Evolutionary conservation across 2,113 vertebrate genomes (phyloP).

Genomic region (Rhadina sibilatrix): DNA sequence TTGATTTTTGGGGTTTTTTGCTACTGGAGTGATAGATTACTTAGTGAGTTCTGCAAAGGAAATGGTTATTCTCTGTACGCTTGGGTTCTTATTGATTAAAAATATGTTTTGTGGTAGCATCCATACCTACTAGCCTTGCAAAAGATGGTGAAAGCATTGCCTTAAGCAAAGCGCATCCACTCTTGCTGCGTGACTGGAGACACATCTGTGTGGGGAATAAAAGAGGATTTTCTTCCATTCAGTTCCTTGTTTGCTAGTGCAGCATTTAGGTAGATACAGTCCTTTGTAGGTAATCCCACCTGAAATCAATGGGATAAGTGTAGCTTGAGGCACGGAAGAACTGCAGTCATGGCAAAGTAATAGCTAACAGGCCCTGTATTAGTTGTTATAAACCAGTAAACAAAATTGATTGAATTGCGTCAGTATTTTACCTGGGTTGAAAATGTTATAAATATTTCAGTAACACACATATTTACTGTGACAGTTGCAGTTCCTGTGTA

Average conservation of each 20-base stretch:
- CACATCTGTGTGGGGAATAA: not conserved
- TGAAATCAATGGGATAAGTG: not conserved
- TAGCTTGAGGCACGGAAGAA: not conserved
- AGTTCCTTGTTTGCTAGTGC: not conserved
- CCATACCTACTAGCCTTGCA: not conserved
- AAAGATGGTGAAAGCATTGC: not conserved
- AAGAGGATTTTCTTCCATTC: not conserved
- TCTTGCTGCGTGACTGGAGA: not conserved
- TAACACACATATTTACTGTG: not conserved
- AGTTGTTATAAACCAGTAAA: not conserved
- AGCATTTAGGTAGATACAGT: not conserved
- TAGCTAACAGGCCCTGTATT: not conserved
- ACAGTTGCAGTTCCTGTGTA: not conserved
- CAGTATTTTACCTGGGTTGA: not conserved
- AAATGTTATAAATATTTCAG: not conserved
- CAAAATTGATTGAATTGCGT: not conserved
- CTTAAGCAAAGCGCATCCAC: not conserved
- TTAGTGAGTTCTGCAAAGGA: not conserved
- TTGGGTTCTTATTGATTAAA: not conserved
- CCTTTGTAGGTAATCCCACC: not conserved
- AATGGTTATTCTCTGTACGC: not conserved
- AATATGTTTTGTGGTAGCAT: not conserved
- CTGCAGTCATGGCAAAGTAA: not conserved
- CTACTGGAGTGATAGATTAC: not conserved
- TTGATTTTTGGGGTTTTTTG: rapidly evolving